Percentiles rank a stretch among this genome's conserved stretches.
Evolutionary conservation across 2,797 vertebrate genomes (phyloP).

Genomic region (Microctenopoma lineatum): DNA sequence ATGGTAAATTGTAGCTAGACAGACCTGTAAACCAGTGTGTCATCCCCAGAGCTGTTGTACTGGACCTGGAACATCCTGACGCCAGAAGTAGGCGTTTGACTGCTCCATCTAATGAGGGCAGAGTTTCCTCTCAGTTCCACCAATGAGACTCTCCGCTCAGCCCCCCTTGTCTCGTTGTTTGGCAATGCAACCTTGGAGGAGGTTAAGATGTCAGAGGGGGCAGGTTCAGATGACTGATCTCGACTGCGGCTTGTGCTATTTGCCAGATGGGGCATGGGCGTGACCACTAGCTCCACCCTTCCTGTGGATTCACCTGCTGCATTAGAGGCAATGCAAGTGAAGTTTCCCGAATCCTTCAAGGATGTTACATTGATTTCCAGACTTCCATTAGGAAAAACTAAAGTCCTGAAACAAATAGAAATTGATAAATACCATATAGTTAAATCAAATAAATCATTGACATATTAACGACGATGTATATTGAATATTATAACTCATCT

Average conservation of each 20-base stretch:
- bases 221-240: slow-evolving; percentile 81
- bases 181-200: slow-evolving; percentile 79
- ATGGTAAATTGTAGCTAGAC: slow-evolving; percentile 21
- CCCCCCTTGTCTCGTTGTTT: slow-evolving; percentile 81
- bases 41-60: slow-evolving; percentile 88
- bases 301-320: slow-evolving; percentile 86
- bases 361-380: slow-evolving; percentile 84
- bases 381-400: slow-evolving; percentile 83
- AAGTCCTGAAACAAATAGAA: slow-evolving; percentile 67
- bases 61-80: slow-evolving; percentile 89
- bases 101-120: slow-evolving; percentile 86
- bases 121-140: slow-evolving; percentile 84
- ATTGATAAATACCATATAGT: not conserved
- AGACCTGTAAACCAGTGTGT: slow-evolving; percentile 87
- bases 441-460: not conserved
- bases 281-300: slow-evolving; percentile 83
- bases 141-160: slow-evolving; percentile 81
- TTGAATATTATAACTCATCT: not conserved
- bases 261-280: slow-evolving; percentile 82
- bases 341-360: slow-evolving; percentile 84
- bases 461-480: not conserved
- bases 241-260: slow-evolving; percentile 85
- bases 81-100: slow-evolving; percentile 78
- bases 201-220: slow-evolving; percentile 84
- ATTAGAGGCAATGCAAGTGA: slow-evolving; percentile 87